Conservation (phyloP, 2,113 vertebrate species). For the Oxyura jamaicensis region DNA sequence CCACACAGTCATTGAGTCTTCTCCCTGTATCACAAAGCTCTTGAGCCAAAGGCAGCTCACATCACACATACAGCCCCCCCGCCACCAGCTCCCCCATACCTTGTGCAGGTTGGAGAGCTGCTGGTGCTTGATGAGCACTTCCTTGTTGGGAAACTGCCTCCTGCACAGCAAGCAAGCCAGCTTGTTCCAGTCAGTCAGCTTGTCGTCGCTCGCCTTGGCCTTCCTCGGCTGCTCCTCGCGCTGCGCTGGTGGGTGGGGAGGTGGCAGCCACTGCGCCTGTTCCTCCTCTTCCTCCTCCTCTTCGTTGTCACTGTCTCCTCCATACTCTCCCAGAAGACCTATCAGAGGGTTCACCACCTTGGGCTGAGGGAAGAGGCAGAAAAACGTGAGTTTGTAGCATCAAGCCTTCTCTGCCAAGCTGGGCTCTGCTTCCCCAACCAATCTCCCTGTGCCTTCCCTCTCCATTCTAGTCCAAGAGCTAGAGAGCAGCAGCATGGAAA, state of each 20-base stretch:
- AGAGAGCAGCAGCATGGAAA: not conserved
- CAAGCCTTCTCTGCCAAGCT: accelerated
- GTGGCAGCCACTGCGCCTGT: constrained; percentile 59
- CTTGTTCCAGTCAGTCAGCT: constrained; percentile 97
- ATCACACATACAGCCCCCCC: not conserved
- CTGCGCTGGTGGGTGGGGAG: constrained; percentile 43
- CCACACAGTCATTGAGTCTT: not conserved
- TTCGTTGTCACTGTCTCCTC: constrained; percentile 94
- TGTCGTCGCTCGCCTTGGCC: constrained; percentile 83
- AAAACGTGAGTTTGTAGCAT: not conserved
- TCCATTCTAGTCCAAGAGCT: not conserved
- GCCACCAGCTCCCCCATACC: constrained; percentile 68
- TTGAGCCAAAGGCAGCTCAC: not conserved
- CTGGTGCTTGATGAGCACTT: constrained; percentile 93
- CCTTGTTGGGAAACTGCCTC: constrained; percentile 96
- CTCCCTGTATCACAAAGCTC: not conserved
- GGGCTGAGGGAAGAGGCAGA: constrained; percentile 77
- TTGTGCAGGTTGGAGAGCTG: constrained; percentile 97
- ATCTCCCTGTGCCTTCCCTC: not conserved
- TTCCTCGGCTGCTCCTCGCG: constrained; percentile 72
- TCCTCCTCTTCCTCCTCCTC: constrained; percentile 92
- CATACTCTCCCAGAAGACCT: constrained; percentile 92
- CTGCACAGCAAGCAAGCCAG: constrained; percentile 95
- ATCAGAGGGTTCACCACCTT: constrained; percentile 93
- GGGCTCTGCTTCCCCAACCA: not conserved